phyloP scores from a whole-genome alignment of 2,888 invertebrate genomes.

The Escarpia spicata region DNA sequence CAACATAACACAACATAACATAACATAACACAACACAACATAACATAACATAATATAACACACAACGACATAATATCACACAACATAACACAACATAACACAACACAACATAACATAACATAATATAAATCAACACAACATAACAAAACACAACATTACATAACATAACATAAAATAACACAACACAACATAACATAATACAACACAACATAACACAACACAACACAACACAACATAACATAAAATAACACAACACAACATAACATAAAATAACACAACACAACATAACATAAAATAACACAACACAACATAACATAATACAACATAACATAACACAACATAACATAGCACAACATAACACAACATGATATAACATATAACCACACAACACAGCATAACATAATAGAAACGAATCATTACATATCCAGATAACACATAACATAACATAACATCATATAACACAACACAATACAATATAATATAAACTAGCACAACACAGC shows the following conservation, averaged over 20 bases:
- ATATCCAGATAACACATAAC: too few species aligned
- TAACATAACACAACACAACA: not conserved
- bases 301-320: not conserved
- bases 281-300: not conserved
- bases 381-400: not conserved
- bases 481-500: not conserved
- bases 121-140: conserved; percentile 13
- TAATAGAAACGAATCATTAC: too few species aligned
- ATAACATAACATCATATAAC: not conserved
- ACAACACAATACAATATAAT: too few species aligned
- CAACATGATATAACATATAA: too few species aligned
- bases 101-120: conserved; percentile 10
- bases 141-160: not conserved
- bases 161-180: not conserved
- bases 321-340: not conserved
- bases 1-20: not conserved
- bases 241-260: not conserved
- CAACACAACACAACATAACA: too few species aligned
- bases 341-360: not conserved
- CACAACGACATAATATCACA: not conserved
- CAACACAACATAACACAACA: too few species aligned
- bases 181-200: not conserved
- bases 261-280: conserved; percentile 8
- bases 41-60: not conserved
- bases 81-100: not conserved